Percentiles rank a stretch among this genome's conserved stretches.
phyloP scores from a whole-genome alignment of 2,797 vertebrate genomes.

The Notolepis coatsorum region DNA sequence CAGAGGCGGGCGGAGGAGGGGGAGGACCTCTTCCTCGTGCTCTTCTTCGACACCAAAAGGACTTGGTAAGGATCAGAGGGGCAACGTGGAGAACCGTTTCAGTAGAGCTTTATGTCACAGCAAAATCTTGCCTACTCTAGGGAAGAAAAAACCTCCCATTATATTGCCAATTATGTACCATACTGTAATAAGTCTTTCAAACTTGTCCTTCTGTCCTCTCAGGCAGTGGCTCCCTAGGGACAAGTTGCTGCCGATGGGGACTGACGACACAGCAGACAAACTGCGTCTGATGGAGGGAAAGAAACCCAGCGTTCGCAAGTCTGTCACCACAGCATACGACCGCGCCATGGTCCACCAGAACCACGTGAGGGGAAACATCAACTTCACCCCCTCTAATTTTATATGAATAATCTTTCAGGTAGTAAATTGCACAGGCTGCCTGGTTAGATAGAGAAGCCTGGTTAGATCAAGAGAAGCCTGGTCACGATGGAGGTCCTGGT shows the following conservation, averaged over 20 bases:
- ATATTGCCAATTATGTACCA: neutral
- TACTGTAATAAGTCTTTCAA: neutral
- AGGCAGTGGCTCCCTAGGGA: slow-evolving; percentile 98
- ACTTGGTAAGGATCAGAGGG: slow-evolving; percentile 88
- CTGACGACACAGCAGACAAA: slow-evolving; percentile 96
- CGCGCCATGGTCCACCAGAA: slow-evolving; percentile 95
- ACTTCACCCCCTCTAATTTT: slow-evolving; percentile 90
- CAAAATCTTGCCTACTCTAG: too few species aligned
- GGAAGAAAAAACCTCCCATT: too few species aligned
- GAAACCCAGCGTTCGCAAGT: slow-evolving; percentile 97
- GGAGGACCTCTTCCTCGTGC: slow-evolving; percentile 95
- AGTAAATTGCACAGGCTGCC: slow-evolving; percentile 42
- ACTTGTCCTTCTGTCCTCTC: slow-evolving; percentile 34
- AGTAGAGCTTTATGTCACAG: too few species aligned
- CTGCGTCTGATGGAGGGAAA: slow-evolving; percentile 96
- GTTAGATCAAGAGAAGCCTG: slow-evolving; percentile 39
- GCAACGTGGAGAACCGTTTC: slow-evolving; percentile 11
- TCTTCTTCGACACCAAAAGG: slow-evolving; percentile 99
- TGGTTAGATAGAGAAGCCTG: slow-evolving; percentile 42
- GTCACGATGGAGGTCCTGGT: slow-evolving; percentile 23
- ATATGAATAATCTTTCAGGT: slow-evolving; percentile 78
- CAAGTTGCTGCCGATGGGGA: slow-evolving; percentile 92
- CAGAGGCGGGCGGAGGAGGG: slow-evolving; percentile 87
- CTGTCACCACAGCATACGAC: slow-evolving; percentile 96
- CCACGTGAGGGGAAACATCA: slow-evolving; percentile 89